Evolutionary conservation across 2,888 invertebrate species (phyloP).

Genomic region (Antheraea yamamai): DNA sequence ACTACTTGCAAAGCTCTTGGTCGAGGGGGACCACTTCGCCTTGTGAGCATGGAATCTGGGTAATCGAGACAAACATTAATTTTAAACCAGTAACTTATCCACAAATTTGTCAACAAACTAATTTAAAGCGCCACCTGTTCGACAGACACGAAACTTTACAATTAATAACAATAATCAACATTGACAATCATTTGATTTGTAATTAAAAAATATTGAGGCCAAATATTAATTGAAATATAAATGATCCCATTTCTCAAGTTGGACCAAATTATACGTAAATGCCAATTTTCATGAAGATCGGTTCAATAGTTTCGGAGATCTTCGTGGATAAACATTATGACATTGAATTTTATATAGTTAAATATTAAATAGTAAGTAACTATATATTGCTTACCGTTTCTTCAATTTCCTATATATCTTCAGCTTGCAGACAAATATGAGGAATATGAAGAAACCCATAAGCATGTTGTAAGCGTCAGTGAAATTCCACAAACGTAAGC

Average conservation of each 20-base stretch:
- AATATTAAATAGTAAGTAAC: not conserved
- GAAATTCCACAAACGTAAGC: constrained; percentile 51
- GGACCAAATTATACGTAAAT: too few relatives aligned
- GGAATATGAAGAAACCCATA: constrained; percentile 63
- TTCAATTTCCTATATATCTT: constrained; percentile 54
- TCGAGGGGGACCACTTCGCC: constrained; percentile 34
- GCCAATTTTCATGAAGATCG: too few relatives aligned
- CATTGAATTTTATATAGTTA: too few relatives aligned
- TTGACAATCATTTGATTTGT: too few relatives aligned
- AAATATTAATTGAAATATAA: too few relatives aligned
- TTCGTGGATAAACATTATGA: not conserved
- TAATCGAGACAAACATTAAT: constrained; percentile 15
- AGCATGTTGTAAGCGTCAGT: constrained; percentile 64
- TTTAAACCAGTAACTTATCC: not conserved
- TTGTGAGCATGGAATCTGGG: constrained; percentile 30
- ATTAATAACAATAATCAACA: too few relatives aligned
- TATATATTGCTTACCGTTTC: constrained; percentile 46
- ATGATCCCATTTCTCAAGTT: too few relatives aligned
- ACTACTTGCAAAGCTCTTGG: constrained; percentile 41
- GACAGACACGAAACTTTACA: too few relatives aligned
- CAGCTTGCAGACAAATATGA: constrained; percentile 69
- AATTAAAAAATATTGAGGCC: too few relatives aligned
- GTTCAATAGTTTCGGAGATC: too few relatives aligned
- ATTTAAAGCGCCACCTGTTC: too few relatives aligned
- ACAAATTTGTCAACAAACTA: too few relatives aligned